Evolutionary conservation across 30 jellyfish, hydroid and myxozoan species (phyloP), one percentile per base, ranked within the genome.

Genomic region (Euphysa ruthae): DNA sequence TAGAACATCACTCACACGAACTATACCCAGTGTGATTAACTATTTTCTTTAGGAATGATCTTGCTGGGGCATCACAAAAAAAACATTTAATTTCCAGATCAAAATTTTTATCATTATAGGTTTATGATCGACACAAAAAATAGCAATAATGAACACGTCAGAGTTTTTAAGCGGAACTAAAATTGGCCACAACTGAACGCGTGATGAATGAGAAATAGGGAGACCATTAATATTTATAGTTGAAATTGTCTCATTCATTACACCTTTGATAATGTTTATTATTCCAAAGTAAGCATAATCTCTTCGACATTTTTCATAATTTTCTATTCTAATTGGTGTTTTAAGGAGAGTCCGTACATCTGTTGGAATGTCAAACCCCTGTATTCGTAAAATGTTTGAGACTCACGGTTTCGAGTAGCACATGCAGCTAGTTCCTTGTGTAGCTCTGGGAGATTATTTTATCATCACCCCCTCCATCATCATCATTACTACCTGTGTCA

Each of bases 31-130:
- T 68, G 54, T 68, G 81, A 33, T 32, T 38, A n/a, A 43, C 49
- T 30, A 68, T 49, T 19, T 75, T 14, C 78, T 58, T 74, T 19
- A 74, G 7, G 52, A 74, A 74, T 19, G 66, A 42, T 49, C 86
- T 74, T 18, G 81, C 82, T 3, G 86, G 86, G 12, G 86, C 86
- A 74, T 74, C 79, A 74, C 79, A 74, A 6, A 50, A 21, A 50
- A 74, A 60, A 25, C 81, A 34, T 21, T 61, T 23, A n/a, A 28
- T 52, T 6, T 15, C 35, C 21, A 58, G 69, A 12, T 43, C 35
- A 12, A 23, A 33, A 21, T 49, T 24, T 32, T 49, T 29, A 19
- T 43, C 81, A 24, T 29, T 58, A 43, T 15, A 18, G 71, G 86
- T 49, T 74, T 74, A 14, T 51, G 23, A n/a, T 23, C 52, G 35